Percentiles rank a stretch among this genome's conserved stretches.
Conservation (phyloP, 2,797 vertebrate genomes). For the Coregonus sp. region DNA sequence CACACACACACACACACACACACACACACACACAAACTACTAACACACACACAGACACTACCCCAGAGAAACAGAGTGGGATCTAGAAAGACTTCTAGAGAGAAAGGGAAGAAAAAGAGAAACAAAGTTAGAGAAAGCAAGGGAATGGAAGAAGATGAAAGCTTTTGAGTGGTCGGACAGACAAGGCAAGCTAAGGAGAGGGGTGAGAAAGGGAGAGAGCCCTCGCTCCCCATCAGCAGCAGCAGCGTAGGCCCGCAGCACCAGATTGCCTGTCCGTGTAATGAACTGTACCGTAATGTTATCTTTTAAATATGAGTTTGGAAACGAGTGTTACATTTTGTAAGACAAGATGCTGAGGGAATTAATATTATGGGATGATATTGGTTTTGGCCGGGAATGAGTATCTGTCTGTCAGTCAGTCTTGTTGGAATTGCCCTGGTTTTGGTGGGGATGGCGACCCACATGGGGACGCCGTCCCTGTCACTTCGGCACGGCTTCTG, state of each 20-base stretch:
- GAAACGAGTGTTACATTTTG: constrained; percentile 21
- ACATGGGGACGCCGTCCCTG: no score
- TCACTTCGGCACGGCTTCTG: no score
- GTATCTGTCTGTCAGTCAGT: no score
- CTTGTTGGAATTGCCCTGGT: no score
- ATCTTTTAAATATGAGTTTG: no score
- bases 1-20: constrained; percentile 60
- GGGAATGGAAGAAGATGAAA: neutral
- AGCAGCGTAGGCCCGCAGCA: constrained; percentile 47
- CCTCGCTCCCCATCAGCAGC: neutral
- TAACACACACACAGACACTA: constrained; percentile 68
- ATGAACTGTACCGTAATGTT: no score
- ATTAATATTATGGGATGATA: no score
- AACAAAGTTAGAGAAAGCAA: constrained; percentile 35
- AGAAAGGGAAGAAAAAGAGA: constrained; percentile 29
- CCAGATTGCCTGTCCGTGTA: constrained; percentile 67
- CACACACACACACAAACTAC: constrained; percentile 71
- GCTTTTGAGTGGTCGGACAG: constrained; percentile 6
- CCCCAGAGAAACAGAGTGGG: neutral
- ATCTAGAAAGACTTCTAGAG: no score
- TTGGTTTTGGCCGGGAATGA: no score
- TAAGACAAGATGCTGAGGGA: no score
- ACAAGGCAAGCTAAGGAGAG: constrained; percentile 12
- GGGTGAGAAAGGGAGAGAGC: no score
- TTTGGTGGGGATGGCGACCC: no score